phyloP scores from a whole-genome alignment of 2,888 invertebrate species.

The Scaptodrosophila latifasciaeformis region DNA sequence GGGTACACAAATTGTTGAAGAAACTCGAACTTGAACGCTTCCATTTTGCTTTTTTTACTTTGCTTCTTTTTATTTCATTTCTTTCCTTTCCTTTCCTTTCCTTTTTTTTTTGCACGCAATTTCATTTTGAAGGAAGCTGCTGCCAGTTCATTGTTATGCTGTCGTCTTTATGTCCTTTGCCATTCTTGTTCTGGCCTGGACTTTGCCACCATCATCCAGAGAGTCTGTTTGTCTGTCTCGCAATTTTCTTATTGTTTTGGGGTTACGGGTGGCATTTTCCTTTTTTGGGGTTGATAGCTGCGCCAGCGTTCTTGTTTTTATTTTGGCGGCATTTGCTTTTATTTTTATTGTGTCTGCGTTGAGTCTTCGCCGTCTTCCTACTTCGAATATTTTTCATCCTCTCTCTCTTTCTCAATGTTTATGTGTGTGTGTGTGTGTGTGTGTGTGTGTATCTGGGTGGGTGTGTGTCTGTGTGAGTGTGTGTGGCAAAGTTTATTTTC shows the following conservation, averaged over 20 bases:
- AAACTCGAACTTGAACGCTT: slow-evolving; percentile 27
- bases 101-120: slow-evolving; percentile 21
- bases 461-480: slow-evolving; percentile 21
- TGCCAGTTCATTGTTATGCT: slow-evolving; percentile 45
- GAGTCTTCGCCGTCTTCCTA: slow-evolving; percentile 21
- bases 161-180: slow-evolving; percentile 49
- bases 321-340: slow-evolving; percentile 31
- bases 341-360: slow-evolving; percentile 49
- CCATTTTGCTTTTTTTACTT: slow-evolving; percentile 15
- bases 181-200: too few species aligned
- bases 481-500: slow-evolving; percentile 65
- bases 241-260: slow-evolving; percentile 39
- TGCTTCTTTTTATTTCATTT: not conserved
- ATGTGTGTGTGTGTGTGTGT: slow-evolving; percentile 37
- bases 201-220: too few species aligned
- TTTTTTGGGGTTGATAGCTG: slow-evolving; percentile 12
- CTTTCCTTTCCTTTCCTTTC: slow-evolving; percentile 2
- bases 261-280: slow-evolving; percentile 2
- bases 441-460: too few species aligned
- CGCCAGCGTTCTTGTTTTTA: too few species aligned
- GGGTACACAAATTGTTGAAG: too few species aligned
- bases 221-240: slow-evolving; percentile 41
- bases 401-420: slow-evolving; percentile 5
- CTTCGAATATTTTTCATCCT: not conserved
- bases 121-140: slow-evolving; percentile 8